Conservation (phyloP, 2,113 vertebrate species). For the Anolis carolinensis region DNA sequence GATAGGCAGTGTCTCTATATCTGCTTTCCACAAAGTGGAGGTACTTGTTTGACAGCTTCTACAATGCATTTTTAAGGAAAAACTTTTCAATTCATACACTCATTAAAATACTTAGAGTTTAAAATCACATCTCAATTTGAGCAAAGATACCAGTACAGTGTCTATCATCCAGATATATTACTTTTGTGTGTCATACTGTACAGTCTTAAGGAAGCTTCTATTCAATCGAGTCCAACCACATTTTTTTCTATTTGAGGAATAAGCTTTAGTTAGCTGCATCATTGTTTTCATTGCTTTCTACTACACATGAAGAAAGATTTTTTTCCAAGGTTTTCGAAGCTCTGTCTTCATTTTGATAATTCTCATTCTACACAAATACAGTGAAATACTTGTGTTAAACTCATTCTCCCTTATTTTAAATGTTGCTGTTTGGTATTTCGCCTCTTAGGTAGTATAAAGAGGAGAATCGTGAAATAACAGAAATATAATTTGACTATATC, state of each 20-base stretch:
- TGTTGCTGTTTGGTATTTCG: neutral
- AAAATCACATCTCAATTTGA: slow-evolving; percentile 5
- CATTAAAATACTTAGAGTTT: slow-evolving; percentile 36
- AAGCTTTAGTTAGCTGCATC: neutral
- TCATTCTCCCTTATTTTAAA: slow-evolving; percentile 18
- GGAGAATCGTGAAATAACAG: neutral
- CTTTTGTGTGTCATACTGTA: slow-evolving; percentile 3
- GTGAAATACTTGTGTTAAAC: neutral
- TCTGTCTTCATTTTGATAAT: neutral
- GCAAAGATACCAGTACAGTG: slow-evolving; percentile 11
- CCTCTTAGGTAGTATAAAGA: slow-evolving; percentile 1
- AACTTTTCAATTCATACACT: slow-evolving; percentile 4
- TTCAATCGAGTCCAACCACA: neutral
- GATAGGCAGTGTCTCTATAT: slow-evolving; percentile 2
- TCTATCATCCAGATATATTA: slow-evolving; percentile 14
- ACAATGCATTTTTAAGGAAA: neutral
- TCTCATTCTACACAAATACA: neutral
- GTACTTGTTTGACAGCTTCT: neutral
- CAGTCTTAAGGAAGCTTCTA: too few species aligned
- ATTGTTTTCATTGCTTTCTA: neutral
- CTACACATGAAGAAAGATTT: slow-evolving; percentile 13
- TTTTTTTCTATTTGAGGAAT: neutral
- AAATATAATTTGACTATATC: neutral
- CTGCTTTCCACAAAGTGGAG: neutral
- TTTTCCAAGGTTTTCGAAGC: slow-evolving; percentile 13